Evolutionary conservation across 2,113 vertebrate genomes (phyloP).

Genomic region (Callocephalon fimbriatum): DNA sequence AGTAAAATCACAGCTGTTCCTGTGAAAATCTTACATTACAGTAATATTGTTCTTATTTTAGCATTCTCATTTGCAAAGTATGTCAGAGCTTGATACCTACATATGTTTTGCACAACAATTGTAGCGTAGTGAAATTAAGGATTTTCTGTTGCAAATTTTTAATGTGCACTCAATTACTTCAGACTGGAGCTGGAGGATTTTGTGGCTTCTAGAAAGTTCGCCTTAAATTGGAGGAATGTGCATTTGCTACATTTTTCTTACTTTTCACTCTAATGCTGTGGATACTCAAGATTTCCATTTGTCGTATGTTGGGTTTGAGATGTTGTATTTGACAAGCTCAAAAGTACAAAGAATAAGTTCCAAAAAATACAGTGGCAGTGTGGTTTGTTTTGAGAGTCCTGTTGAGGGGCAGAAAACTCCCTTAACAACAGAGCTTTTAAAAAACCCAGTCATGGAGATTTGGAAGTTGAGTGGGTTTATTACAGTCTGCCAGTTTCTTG

Average conservation of each 20-base stretch:
- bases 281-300: neutral
- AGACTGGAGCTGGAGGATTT: neutral
- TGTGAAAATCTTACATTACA: neutral
- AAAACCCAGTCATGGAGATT: neutral
- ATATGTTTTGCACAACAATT: neutral
- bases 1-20: neutral
- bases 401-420: neutral
- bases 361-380: neutral
- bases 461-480: neutral
- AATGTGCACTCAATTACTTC: neutral
- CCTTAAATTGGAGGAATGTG: neutral
- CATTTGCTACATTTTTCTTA: neutral
- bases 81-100: neutral
- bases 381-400: neutral
- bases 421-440: neutral
- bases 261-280: neutral
- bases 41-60: neutral
- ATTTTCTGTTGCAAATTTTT: neutral
- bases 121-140: neutral
- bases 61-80: neutral
- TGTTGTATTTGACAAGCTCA: neutral
- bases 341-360: neutral
- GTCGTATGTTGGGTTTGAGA: neutral
- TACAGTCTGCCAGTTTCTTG: neutral
- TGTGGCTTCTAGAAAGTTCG: neutral